These are phyloP conservation scores for Athalia circularis DNA, from an alignment of 2,888 invertebrate species.

Conservation along the genomic window DNA sequence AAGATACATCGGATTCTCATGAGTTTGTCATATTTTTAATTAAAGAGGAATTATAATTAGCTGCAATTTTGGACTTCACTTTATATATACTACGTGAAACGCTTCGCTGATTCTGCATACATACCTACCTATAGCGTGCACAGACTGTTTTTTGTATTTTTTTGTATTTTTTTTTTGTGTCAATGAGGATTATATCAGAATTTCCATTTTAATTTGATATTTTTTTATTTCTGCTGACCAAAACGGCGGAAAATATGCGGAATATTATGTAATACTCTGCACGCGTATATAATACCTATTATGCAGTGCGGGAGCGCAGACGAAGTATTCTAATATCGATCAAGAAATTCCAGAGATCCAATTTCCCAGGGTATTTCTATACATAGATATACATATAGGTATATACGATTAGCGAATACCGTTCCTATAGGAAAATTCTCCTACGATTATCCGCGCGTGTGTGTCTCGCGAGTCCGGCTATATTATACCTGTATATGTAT, in stretches of 20 bases:
- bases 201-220: not conserved
- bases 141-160: no score
- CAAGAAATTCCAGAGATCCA: slow-evolving; percentile 26
- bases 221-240: not conserved
- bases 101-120: no score
- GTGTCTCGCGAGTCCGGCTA: not conserved
- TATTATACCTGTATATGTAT: not conserved
- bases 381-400: no score
- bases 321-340: slow-evolving; percentile 28
- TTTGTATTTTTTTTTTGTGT: no score
- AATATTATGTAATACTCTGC: not conserved
- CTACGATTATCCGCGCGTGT: not conserved
- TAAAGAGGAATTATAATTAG: no score
- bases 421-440: not conserved
- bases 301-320: not conserved
- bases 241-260: not conserved
- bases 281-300: not conserved
- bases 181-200: no score
- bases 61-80: no score
- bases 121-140: no score
- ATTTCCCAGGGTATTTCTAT: slow-evolving; percentile 28
- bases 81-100: no score
- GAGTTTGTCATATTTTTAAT: no score
- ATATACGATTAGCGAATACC: slow-evolving; percentile 29
- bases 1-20: no score